Evolutionary conservation across 2,797 vertebrate species (phyloP).

Genomic region (Tympanoctomys barrerae): DNA sequence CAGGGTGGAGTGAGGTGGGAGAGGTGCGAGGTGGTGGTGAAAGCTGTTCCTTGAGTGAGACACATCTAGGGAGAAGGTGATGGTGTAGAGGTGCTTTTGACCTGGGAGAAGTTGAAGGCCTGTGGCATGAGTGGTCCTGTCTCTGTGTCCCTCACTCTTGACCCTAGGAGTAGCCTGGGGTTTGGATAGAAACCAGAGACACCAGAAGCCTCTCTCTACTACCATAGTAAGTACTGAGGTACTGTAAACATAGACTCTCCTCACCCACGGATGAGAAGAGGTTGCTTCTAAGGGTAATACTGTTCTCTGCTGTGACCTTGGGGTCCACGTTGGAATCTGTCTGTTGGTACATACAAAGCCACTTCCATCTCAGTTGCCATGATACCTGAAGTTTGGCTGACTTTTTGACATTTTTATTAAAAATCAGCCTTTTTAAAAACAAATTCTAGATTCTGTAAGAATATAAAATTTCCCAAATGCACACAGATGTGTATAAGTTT

Average conservation of each 20-base stretch:
- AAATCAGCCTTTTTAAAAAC: neutral
- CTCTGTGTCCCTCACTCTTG: neutral
- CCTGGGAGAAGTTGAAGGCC: neutral
- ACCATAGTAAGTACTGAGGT: neutral
- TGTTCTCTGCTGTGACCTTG: neutral
- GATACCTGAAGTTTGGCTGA: neutral
- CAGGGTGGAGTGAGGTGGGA: neutral
- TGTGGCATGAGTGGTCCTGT: neutral
- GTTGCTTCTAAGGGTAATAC: accelerated
- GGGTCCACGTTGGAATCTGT: neutral
- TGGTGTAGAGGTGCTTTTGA: neutral
- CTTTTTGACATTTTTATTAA: neutral
- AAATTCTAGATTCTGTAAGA: neutral
- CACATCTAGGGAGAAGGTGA: neutral
- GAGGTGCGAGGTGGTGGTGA: no score
- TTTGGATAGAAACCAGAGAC: neutral
- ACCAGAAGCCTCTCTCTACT: accelerated
- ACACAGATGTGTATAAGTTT: neutral
- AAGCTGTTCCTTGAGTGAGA: neutral
- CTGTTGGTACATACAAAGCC: no score
- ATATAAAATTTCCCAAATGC: neutral
- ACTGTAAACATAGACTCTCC: neutral
- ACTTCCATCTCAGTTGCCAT: neutral
- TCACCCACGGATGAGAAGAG: neutral
- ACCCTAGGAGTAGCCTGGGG: neutral